Base-by-base conservation (phyloP, 2,888 invertebrate genomes). In the Allophyes oxyacanthae region DNA sequence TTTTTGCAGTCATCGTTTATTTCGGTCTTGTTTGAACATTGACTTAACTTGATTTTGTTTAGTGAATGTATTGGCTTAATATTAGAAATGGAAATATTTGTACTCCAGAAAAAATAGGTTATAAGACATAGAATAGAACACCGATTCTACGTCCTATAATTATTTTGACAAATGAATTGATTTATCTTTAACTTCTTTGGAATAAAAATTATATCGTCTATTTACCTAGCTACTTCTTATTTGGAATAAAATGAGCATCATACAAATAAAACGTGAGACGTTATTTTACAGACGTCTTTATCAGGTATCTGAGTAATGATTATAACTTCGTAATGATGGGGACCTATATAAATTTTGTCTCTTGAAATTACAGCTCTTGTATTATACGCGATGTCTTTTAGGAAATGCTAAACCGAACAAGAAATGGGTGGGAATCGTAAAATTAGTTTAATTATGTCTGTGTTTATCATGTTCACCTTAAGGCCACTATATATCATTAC, bases 361-460 rank as follows among this genome's bases (percentile, higher is more conserved):
- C 30, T 37, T 62, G 28, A 61, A 38, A 49, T 67, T 40, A 40
- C 20, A 11, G 28, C 2, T 10, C 20, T 34, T 25, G 42, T 33
- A 44, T 15, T n/a, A 28, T 26, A n/a, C 14, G 9, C 30, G 15
- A 50, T 51, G 30, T 51, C 30, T 52, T 66, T 52, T 11, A 45
- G 7, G 37, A 36, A 49, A 67, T 61, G 49, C 8, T 67, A 42
- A 53, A 46, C 30, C 33, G 48, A 42, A 69, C 70, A 66, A 46
- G 53, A 45, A 54, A 56, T 64, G 63, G 64, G 73, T 58, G 59
- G 62, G 61, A 54, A 58, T 53, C 48, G 40, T 73, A 56, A 62
- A 75, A 40, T 63, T 58, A 10, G 45, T 53, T 54, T 34, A 26
- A 42, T 48, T 42, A 28, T 28, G 32, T 8, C 8, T 28, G 28